These are phyloP conservation scores for Rhadina sibilatrix DNA, from an alignment of 2,113 vertebrate genomes.

Conservation along the genomic window DNA sequence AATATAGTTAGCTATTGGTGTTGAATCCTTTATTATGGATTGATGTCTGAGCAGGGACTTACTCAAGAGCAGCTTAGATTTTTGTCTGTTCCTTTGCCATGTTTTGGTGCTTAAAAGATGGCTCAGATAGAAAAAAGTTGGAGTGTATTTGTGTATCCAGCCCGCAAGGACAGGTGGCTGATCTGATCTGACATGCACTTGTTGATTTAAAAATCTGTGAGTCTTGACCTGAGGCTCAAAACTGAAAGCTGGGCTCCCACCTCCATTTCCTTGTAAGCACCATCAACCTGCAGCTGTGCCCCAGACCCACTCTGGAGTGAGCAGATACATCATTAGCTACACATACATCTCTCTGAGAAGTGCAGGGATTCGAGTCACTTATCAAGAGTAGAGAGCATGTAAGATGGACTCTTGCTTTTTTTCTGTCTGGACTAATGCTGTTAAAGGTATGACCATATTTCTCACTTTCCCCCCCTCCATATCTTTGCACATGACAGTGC, in stretches of 20 bases:
- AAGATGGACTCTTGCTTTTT: not conserved
- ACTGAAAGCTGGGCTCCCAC: not conserved
- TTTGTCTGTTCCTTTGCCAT: not conserved
- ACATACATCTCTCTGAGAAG: fast-evolving
- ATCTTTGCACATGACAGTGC: not conserved
- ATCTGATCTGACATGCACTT: not conserved
- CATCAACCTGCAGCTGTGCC: not conserved
- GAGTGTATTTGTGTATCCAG: not conserved
- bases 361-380: fast-evolving
- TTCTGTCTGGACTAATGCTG: not conserved
- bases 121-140: not conserved
- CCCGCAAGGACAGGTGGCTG: not conserved
- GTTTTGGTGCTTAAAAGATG: not conserved
- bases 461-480: fast-evolving
- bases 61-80: not conserved
- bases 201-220: not conserved
- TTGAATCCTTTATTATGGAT: not conserved
- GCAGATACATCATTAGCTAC: not conserved
- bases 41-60: not conserved
- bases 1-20: not conserved
- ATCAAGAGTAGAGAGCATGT: not conserved
- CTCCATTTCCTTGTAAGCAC: not conserved
- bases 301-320: fast-evolving
- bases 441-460: not conserved
- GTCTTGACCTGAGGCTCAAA: not conserved